A percentile compares a stretch with the other conserved stretches of the same genome.
These are phyloP conservation scores for Pseudolycoriella hygida DNA, from an alignment of 2,888 invertebrate species.

Conservation along the genomic window DNA sequence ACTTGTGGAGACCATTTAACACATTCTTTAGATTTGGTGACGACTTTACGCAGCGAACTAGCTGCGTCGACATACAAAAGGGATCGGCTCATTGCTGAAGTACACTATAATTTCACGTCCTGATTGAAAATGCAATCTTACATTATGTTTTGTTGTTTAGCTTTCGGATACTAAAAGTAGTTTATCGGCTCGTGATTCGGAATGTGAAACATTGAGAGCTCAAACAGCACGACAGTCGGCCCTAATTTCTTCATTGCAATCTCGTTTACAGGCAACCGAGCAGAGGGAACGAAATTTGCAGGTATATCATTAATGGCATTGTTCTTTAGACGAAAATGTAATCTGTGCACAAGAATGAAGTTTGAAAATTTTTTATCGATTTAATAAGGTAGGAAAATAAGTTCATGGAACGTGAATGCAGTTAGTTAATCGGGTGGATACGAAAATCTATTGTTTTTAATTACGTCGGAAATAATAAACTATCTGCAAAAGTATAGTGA, in stretches of 20 bases:
- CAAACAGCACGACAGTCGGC: slow-evolving; percentile 71
- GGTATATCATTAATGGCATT: slow-evolving; percentile 15
- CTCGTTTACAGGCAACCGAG: slow-evolving; percentile 61
- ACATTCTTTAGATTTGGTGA: slow-evolving; percentile 44
- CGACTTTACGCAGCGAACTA: slow-evolving; percentile 62
- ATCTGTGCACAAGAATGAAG: no score
- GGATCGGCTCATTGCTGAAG: slow-evolving; percentile 60
- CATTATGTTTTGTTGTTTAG: slow-evolving; percentile 28
- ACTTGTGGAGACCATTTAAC: slow-evolving; percentile 15
- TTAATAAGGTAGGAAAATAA: no score
- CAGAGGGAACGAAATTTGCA: slow-evolving; percentile 57
- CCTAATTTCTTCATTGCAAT: slow-evolving; percentile 59
- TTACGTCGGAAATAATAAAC: no score
- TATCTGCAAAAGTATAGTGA: no score
- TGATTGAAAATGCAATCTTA: slow-evolving; percentile 1
- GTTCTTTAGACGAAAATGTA: not conserved
- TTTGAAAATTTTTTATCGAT: no score
- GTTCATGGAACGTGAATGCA: no score
- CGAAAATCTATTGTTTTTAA: no score
- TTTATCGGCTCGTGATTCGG: slow-evolving; percentile 53
- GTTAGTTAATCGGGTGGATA: no score
- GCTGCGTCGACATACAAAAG: slow-evolving; percentile 71
- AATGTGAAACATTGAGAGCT: slow-evolving; percentile 65
- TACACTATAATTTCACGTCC: slow-evolving; percentile 26
- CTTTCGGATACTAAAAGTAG: slow-evolving; percentile 52